phyloP scores from a whole-genome alignment of 1,140 invertebrate genomes.

The Aphis gossypii region DNA sequence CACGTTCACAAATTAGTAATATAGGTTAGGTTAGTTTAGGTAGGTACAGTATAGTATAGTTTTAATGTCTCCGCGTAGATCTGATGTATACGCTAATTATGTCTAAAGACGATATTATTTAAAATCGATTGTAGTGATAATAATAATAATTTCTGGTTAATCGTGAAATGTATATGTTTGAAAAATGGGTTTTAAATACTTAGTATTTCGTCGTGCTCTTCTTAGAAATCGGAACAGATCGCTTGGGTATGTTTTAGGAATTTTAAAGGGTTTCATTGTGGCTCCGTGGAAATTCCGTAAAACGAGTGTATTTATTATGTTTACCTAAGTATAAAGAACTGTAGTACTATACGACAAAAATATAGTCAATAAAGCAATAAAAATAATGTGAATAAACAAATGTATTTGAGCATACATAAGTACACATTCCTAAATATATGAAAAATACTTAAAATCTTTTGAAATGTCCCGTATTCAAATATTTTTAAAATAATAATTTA shows the following conservation, averaged over 20 bases:
- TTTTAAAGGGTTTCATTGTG: not conserved
- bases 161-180: not conserved
- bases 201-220: not conserved
- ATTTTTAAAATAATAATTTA: not conserved
- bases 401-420: not conserved
- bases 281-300: not conserved
- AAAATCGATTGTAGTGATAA: not conserved
- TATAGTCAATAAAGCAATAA: conserved; percentile 13
- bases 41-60: too few species aligned
- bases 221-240: not conserved
- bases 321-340: not conserved
- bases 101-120: not conserved
- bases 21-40: too few species aligned
- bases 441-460: not conserved
- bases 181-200: not conserved
- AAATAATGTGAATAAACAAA: not conserved
- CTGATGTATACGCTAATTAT: not conserved
- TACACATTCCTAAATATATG: not conserved
- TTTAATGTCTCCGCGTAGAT: too few species aligned
- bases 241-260: not conserved
- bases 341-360: not conserved
- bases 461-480: not conserved
- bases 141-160: not conserved
- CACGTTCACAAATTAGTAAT: too few species aligned
- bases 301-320: not conserved